Evolutionary conservation across 2,888 invertebrate genomes (phyloP), one percentile per base, ranked within the genome.

Genomic region (Drosophila peninsularis): DNA sequence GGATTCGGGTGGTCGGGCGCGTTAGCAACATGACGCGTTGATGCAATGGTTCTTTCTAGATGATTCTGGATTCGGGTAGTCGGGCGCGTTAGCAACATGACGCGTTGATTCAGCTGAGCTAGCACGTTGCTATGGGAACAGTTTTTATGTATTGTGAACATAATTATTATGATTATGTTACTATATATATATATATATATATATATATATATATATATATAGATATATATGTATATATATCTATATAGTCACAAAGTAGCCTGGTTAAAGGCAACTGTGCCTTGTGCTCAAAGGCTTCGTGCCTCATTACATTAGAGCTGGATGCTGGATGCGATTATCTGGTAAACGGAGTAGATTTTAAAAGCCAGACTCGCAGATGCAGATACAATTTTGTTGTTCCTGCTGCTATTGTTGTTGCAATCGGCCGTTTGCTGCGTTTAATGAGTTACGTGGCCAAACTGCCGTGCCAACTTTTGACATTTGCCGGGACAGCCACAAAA

Each of bases 381-480:
- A 70, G 75, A 75, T 76, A 65, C 66, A 63, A 36, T 60, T 73
- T 42, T 42, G 37, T 27, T 32, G n/a, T 42, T 44, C 9, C 3
- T 54, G 19, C 19, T 17, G 30, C 13, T 47, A 17, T 1, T 27
- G n/a, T 9, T 10, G 11, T 10, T 37, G 32, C 1, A 39, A 24
- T 32, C 36, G 32, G 34, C 36, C 37, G 17, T 36, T 56, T 56
- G 53, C 34, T 42, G 58, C 52, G 49, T 83, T 80, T 83, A 88
- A 83, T 83, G 83, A 88, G 86, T 65, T 78, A 75, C 82, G 71
- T 75, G 56, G 45, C 65, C 47, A 44, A 55, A 62, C 53, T 82
- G 68, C 74, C 76, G 66, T 80, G 82, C 69, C 69, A 88, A 66
- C 88, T 71, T 86, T 83, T 83, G 83, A 75, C 87, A 82, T 88